Base-by-base conservation (phyloP, 1,140 invertebrate genomes). In the Hormaphis cornu region DNA sequence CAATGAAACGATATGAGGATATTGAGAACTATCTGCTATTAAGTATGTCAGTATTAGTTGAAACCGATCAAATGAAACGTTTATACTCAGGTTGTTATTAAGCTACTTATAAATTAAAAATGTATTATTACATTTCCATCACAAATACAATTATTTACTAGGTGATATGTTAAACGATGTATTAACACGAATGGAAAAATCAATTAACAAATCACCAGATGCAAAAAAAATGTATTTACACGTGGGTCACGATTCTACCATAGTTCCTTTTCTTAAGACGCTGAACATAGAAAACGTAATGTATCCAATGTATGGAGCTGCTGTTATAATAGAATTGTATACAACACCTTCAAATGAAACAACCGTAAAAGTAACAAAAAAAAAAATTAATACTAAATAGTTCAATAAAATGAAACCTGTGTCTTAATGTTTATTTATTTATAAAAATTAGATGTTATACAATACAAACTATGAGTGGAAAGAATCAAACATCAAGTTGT, bases 201-300 rank as follows among this genome's bases (percentile, higher is more conserved):
- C 28, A 30, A 33, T 66, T 24, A 66, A 66, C 24, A 66, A 66
- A 14, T 66, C 14, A 22, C 30, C 42, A 50, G 3, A 50, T 1
- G 44, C 61, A 46, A 66, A 66, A 50, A 66, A 66, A 66, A 50
- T 66, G 33, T 66, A 66, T 66, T 66, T 66, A 10, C 61, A 66
- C 7, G 30, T 66, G 4, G 61, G 44, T 0, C 61, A 66, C 35
- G 61, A 66, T 48, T 35, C 61, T 1, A 66, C 44, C n/a, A 50
- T 66, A 33, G 28, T 66, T 33, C 61, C 44, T 35, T 66, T 66
- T 14, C 20, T 50, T n/a, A 50, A 66, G 14, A 48, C 61, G 24
- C 22, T 66, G 22, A 66, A 66, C 24, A 22, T 66, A 66, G 8
- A 44, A 48, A 46, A 48, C 3, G 50, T 66, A 33, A 46, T 16